Conservation (phyloP, 2,797 vertebrate genomes). For the Astyanax mexicanus region DNA sequence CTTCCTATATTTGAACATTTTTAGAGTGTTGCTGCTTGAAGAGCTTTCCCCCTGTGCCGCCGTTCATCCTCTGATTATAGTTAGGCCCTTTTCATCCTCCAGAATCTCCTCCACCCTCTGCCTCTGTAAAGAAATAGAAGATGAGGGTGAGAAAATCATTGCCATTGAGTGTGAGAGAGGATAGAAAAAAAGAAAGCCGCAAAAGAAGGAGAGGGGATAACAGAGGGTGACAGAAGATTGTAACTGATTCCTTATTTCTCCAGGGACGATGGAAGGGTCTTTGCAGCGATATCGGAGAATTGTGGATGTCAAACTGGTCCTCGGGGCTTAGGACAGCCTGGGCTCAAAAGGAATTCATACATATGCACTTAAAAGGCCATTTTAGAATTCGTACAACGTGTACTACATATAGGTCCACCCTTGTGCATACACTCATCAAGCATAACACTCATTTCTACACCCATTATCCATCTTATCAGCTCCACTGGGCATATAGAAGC, state of each 20-base stretch:
- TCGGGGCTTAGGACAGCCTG: too few relatives aligned
- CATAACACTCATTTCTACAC: too few relatives aligned
- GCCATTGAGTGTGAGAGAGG: not conserved
- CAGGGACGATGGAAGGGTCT: not conserved
- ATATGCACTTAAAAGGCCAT: too few relatives aligned
- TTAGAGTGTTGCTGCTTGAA: not conserved
- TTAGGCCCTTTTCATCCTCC: slow-evolving; percentile 62
- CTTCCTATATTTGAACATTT: not conserved
- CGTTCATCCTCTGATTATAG: slow-evolving; percentile 54
- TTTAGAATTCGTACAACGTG: too few relatives aligned
- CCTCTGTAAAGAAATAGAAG: slow-evolving; percentile 56
- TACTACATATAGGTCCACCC: too few relatives aligned
- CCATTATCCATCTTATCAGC: too few relatives aligned
- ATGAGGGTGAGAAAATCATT: not conserved
- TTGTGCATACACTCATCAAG: too few relatives aligned
- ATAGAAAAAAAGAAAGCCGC: not conserved
- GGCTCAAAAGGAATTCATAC: too few relatives aligned
- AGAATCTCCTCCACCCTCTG: slow-evolving; percentile 67
- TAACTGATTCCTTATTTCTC: not conserved
- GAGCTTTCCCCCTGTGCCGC: not conserved
- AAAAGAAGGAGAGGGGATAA: not conserved
- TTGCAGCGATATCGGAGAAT: not conserved
- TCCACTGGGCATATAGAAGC: too few relatives aligned
- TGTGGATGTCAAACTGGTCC: too few relatives aligned
- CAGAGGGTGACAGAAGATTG: not conserved